Base-by-base conservation (phyloP, 1,140 invertebrate species). In the Stegodyphus dumicola region DNA sequence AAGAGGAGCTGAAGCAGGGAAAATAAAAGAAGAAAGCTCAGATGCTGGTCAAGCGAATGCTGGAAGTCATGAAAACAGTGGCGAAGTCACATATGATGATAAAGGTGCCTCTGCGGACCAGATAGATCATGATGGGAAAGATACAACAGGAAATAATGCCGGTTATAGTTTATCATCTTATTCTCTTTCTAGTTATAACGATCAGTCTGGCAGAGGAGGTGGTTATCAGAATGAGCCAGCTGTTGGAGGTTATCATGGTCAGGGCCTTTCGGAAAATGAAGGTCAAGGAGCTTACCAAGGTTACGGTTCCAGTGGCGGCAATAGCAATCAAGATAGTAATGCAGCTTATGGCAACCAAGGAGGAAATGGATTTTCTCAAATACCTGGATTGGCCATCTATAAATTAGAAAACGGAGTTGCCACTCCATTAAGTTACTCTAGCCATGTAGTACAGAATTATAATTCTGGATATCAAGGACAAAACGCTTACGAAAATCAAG, bases 131-230 rank as follows among this genome's bases (percentile, higher is more conserved):
- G 56, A 15, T 13, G 18, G 71, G 71, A 17, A 48, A 48, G 69
- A 49, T 56, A 13, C 13, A 51, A 65, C 56, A 83, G 56, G 9
- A 60, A 10, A 60, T 60, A 60, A 10, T 60, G 56, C 9, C 15
- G 56, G 9, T 33, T 33, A 33, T 33, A 33, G 33, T 33, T 33
- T 33, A 33, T 33, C 33, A 3, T 33, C 33, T 33, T 33, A 33
- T 49, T 86, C 84, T 17, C 13, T 85, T 6, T 76, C 65, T 13
- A 78, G 48, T 74, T 86, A 56, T 54, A 71, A 86, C 48, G 84
- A 86, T 48, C 75, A 86, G 6, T 66, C 64, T 13, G 81, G 81
- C 48, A 77, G 81, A 86, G 84, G 84, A 17, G 84, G 76, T 6
- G 75, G 76, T 18, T 85, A 76, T 18, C 17, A 56, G 10, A 66